Evolutionary conservation across 2,113 vertebrate species (phyloP).

Genomic region (Lycocorax pyrrhopterus): DNA sequence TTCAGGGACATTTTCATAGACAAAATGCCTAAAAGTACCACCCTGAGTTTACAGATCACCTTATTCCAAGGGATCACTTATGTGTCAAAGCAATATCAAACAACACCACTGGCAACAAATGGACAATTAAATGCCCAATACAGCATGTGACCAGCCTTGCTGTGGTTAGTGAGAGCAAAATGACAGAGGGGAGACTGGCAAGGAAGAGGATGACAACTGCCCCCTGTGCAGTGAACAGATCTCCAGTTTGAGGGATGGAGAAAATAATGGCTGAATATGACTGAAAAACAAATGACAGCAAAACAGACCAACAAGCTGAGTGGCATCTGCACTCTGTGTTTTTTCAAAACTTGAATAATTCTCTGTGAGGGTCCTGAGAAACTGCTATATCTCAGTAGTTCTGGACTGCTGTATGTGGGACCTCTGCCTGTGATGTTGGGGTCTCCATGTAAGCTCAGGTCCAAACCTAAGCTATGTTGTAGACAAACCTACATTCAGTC

Average conservation of each 20-base stretch:
- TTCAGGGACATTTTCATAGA: neutral
- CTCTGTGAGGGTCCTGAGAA: neutral
- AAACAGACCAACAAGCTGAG: neutral
- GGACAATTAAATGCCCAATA: neutral
- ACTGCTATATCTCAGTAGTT: neutral
- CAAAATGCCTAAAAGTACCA: neutral
- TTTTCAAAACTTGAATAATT: neutral
- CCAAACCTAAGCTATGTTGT: neutral
- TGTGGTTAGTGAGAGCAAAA: neutral
- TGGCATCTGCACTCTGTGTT: fast-evolving
- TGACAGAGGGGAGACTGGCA: neutral
- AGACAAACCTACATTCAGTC: neutral
- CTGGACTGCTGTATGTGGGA: neutral
- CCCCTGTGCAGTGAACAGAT: neutral
- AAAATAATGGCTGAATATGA: neutral
- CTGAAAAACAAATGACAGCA: neutral
- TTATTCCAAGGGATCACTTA: neutral
- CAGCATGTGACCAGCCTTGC: neutral
- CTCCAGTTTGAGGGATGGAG: neutral
- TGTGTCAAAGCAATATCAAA: neutral
- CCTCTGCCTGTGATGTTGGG: neutral
- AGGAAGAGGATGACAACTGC: neutral
- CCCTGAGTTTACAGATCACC: neutral
- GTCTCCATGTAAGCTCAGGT: neutral
- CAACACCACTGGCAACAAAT: neutral